Evolutionary conservation across 2,888 invertebrate genomes (phyloP).

Genomic region (Himalopsyche tibetana): DNA sequence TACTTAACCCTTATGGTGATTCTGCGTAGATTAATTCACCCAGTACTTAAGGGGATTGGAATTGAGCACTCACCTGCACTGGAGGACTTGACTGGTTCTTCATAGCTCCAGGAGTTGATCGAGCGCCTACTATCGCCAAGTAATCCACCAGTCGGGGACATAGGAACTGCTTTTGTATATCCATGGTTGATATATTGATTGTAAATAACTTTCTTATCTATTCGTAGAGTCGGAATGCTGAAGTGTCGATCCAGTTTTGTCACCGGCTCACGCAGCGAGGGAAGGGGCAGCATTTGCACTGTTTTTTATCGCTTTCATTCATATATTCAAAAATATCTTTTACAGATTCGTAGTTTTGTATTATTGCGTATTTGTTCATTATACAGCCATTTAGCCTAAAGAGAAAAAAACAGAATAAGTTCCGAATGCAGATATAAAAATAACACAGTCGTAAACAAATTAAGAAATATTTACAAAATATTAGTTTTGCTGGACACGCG

Average conservation of each 20-base stretch:
- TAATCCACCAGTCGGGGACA: slow-evolving; percentile 96
- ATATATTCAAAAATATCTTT: slow-evolving; percentile 8
- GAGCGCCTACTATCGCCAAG: slow-evolving; percentile 96
- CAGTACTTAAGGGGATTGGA: not conserved
- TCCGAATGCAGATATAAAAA: too few relatives aligned
- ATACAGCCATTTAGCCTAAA: not conserved
- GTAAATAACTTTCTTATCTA: slow-evolving; percentile 39
- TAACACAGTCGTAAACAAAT: not conserved
- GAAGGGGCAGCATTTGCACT: slow-evolving; percentile 9
- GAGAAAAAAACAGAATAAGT: not conserved
- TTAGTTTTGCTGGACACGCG: not conserved
- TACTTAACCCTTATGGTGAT: too few relatives aligned
- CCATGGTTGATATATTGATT: slow-evolving; percentile 69
- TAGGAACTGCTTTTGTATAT: slow-evolving; percentile 85
- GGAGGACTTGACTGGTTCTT: slow-evolving; percentile 84
- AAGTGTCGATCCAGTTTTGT: slow-evolving; percentile 45
- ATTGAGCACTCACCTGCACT: slow-evolving; percentile 81
- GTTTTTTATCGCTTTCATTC: slow-evolving; percentile 20
- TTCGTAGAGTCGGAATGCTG: not conserved
- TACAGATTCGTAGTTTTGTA: not conserved
- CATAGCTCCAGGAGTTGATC: slow-evolving; percentile 80
- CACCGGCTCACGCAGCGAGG: slow-evolving; percentile 47
- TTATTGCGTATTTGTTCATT: slow-evolving; percentile 6
- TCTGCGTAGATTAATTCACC: too few relatives aligned
- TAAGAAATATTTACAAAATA: not conserved